Percentiles rank a stretch among this genome's conserved stretches.
phyloP scores from a whole-genome alignment of 2,797 vertebrate species.

The Threskiornis aethiopicus region DNA sequence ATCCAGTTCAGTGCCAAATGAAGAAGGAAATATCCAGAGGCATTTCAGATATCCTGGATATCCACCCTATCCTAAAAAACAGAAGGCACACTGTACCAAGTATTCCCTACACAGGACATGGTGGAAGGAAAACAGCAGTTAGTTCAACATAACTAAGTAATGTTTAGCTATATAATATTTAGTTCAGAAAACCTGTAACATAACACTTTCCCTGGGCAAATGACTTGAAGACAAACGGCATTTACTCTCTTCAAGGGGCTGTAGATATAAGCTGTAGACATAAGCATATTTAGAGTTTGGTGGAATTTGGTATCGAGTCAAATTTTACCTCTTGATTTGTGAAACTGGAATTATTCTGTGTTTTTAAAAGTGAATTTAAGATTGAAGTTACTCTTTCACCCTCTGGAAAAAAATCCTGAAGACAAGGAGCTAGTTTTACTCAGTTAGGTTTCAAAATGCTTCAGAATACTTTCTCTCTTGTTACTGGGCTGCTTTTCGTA shows the following conservation, averaged over 20 bases:
- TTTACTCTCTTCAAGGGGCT: neutral
- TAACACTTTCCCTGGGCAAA: neutral
- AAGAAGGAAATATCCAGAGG: neutral
- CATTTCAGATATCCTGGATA: neutral
- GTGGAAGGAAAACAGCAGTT: neutral
- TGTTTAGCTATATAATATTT: neutral
- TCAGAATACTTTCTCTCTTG: neutral
- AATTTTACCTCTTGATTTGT: neutral
- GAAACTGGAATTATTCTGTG: neutral
- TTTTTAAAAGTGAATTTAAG: neutral
- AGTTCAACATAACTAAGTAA: neutral
- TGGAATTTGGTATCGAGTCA: neutral
- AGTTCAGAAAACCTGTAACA: neutral
- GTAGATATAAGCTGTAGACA: neutral
- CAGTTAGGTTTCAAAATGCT: neutral
- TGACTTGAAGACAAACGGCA: neutral
- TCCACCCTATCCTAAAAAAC: neutral
- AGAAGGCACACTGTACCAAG: rapidly evolving
- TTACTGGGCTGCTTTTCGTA: neutral
- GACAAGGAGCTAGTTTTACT: neutral
- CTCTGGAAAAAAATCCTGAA: neutral
- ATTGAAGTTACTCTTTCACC: neutral
- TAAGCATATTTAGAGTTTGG: neutral
- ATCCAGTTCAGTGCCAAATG: no score
- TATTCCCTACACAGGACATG: neutral